phyloP scores from a whole-genome alignment of 2,888 invertebrate genomes.

The Crocallis elinguaria region DNA sequence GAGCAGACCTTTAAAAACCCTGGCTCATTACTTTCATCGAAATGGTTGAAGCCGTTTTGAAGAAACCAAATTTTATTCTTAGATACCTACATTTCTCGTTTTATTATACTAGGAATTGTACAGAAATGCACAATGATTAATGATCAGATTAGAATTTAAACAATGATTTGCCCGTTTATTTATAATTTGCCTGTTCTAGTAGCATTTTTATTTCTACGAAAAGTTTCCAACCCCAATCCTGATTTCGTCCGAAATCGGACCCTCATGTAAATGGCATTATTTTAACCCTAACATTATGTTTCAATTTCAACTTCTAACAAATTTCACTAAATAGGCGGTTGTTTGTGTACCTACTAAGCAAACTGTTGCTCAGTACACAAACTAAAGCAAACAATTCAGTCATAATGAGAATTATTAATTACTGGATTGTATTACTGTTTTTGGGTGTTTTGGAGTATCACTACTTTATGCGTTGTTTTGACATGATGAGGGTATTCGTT shows the following conservation, averaged over 20 bases:
- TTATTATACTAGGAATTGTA: too few relatives aligned
- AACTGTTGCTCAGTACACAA: slow-evolving; percentile 16
- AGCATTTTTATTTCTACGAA: neutral
- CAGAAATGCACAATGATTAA: too few relatives aligned
- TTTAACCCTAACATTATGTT: slow-evolving; percentile 19
- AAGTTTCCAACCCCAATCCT: neutral
- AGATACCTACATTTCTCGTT: too few relatives aligned
- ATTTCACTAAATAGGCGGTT: slow-evolving; percentile 15
- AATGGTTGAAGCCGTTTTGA: too few relatives aligned
- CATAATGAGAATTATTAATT: slow-evolving; percentile 12
- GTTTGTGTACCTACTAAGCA: slow-evolving; percentile 14
- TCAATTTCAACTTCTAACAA: slow-evolving; percentile 15
- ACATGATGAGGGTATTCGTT: too few relatives aligned
- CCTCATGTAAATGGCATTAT: slow-evolving; percentile 12
- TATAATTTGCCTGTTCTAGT: neutral
- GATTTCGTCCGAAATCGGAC: slow-evolving; percentile 1
- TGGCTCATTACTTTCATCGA: too few relatives aligned
- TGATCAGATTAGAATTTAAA: too few relatives aligned
- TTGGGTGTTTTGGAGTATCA: neutral
- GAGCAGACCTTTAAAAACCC: too few relatives aligned
- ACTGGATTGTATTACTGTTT: slow-evolving; percentile 7
- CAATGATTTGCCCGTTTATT: too few relatives aligned
- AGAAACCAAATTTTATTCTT: too few relatives aligned
- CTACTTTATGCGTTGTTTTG: neutral
- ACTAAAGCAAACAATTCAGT: slow-evolving; percentile 14